phyloP scores from a whole-genome alignment of 2,113 vertebrate species.

The Fukomys damarensis region DNA sequence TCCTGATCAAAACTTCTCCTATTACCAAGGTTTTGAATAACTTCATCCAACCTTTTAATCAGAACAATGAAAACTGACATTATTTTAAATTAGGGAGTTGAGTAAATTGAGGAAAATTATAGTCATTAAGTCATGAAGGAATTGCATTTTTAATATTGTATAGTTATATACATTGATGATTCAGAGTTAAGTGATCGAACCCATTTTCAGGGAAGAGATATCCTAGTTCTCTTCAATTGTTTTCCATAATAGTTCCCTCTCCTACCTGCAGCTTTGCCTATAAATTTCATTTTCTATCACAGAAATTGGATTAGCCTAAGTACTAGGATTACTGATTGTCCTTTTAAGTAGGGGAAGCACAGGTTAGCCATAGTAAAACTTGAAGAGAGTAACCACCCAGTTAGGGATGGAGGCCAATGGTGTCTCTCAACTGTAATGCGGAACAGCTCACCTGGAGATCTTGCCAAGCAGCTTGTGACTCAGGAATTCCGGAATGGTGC shows the following conservation, averaged over 20 bases:
- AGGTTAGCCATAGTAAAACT: conserved; percentile 8
- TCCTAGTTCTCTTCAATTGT: neutral
- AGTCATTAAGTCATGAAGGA: conserved; percentile 6
- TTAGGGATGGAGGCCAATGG: neutral
- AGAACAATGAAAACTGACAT: neutral
- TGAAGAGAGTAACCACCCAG: neutral
- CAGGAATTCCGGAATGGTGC: neutral
- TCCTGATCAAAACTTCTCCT: conserved; percentile 1
- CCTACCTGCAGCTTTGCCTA: neutral
- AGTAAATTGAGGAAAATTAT: conserved; percentile 33
- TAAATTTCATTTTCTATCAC: neutral
- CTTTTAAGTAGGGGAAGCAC: neutral
- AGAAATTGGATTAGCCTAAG: conserved; percentile 16
- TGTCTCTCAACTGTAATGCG: neutral
- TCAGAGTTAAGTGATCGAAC: neutral
- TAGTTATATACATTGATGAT: neutral
- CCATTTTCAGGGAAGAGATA: conserved; percentile 27
- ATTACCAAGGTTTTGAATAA: neutral
- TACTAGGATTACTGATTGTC: neutral
- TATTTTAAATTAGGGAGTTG: neutral
- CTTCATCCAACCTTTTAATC: neutral
- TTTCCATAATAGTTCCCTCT: neutral
- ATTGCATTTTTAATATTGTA: neutral
- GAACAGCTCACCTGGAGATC: neutral
- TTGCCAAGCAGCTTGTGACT: neutral